Percentiles rank a stretch among this genome's conserved stretches.
phyloP scores from a whole-genome alignment of 2,888 invertebrate genomes.

The Brassicogethes aeneus region DNA sequence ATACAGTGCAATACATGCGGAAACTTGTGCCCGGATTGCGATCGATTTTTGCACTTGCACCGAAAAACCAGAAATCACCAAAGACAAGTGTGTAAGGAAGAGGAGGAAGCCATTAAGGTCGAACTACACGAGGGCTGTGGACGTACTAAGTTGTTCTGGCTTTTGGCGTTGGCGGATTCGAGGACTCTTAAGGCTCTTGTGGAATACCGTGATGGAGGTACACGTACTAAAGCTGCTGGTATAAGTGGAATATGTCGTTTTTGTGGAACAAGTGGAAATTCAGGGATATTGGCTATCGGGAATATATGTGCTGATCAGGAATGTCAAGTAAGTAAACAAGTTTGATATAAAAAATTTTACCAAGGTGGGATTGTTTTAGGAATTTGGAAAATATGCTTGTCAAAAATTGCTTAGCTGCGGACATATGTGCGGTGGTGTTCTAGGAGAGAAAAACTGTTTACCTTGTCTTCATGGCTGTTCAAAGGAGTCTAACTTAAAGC shows the following conservation, averaged over 20 bases:
- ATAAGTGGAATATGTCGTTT: slow-evolving; percentile 74
- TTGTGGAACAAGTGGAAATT: slow-evolving; percentile 77
- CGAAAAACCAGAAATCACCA: slow-evolving; percentile 77
- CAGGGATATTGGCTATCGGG: slow-evolving; percentile 81
- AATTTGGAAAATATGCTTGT: slow-evolving; percentile 75
- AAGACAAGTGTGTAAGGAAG: slow-evolving; percentile 89
- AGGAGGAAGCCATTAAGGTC: slow-evolving; percentile 91
- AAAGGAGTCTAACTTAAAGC: slow-evolving; percentile 53
- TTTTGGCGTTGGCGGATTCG: slow-evolving; percentile 86
- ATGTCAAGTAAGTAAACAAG: slow-evolving; percentile 59
- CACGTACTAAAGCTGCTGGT: slow-evolving; percentile 39
- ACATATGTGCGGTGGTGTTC: slow-evolving; percentile 91
- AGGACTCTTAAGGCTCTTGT: slow-evolving; percentile 83
- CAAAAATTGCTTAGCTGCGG: slow-evolving; percentile 75
- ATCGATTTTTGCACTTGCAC: slow-evolving; percentile 88
- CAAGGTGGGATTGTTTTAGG: no score
- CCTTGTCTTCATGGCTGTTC: slow-evolving; percentile 85
- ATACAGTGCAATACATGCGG: slow-evolving; percentile 89
- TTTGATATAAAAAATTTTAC: no score
- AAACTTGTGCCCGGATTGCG: slow-evolving; percentile 92
- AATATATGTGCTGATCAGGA: slow-evolving; percentile 92
- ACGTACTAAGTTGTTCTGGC: slow-evolving; percentile 91
- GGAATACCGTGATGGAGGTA: slow-evolving; percentile 77
- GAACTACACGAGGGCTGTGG: slow-evolving; percentile 97
- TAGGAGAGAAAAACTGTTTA: slow-evolving; percentile 71